These are phyloP conservation scores for Denticeps clupeoides DNA, from an alignment of 2,797 vertebrate genomes.

Conservation along the genomic window DNA sequence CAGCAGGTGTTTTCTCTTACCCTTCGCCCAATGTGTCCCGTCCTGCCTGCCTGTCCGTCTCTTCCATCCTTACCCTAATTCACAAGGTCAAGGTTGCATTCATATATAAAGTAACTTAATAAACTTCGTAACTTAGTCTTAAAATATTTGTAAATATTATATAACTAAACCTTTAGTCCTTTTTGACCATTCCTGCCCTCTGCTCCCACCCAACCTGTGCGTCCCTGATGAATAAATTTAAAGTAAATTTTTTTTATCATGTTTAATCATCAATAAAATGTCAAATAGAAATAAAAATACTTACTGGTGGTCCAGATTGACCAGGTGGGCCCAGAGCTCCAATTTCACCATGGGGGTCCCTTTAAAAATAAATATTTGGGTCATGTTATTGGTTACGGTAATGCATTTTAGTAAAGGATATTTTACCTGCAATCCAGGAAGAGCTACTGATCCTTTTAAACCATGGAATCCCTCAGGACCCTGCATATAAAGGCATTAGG, in stretches of 20 bases:
- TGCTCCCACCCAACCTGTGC: constrained; percentile 43
- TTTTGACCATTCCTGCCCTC: constrained; percentile 51
- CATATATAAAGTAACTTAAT: too few species aligned
- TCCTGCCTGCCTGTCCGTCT: constrained; percentile 45
- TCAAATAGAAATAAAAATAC: constrained; percentile 21
- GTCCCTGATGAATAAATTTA: constrained; percentile 48
- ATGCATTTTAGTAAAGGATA: background rate
- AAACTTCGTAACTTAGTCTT: too few species aligned
- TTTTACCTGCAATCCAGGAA: constrained; percentile 48
- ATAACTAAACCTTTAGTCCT: constrained; percentile 75
- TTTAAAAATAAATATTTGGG: constrained; percentile 29
- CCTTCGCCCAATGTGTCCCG: constrained; percentile 50
- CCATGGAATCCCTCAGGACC: constrained; percentile 47
- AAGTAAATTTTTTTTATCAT: too few species aligned
- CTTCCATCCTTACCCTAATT: constrained; percentile 49
- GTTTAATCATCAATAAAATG: too few species aligned
- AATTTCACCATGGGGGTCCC: constrained; percentile 47
- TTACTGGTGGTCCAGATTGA: constrained; percentile 50
- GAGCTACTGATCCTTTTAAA: constrained; percentile 38
- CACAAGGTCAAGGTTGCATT: too few species aligned
- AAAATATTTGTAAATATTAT: too few species aligned
- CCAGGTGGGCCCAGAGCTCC: constrained; percentile 52
- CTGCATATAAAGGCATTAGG: constrained; percentile 36
- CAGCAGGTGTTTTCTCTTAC: constrained; percentile 32
- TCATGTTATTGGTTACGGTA: too few species aligned